Conservation (phyloP, 2,113 vertebrate species). For the Orycteropus afer region DNA sequence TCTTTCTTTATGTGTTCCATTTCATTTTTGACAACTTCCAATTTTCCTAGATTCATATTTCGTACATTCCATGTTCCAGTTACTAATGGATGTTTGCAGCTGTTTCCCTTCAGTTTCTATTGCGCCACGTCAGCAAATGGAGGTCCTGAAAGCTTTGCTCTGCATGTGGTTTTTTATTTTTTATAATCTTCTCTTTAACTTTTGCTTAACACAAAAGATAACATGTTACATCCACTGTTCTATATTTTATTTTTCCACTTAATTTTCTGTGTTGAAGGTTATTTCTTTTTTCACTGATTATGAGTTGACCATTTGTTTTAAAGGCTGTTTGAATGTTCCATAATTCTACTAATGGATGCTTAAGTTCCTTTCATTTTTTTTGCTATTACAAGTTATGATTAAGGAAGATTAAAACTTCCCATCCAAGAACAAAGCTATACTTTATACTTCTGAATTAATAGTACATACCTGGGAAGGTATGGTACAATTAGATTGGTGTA, state of each 20-base stretch:
- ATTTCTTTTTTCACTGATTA: background rate
- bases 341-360: background rate
- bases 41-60: too few relatives aligned
- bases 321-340: background rate
- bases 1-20: too few relatives aligned
- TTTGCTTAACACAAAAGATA: background rate
- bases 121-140: too few relatives aligned
- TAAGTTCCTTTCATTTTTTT: background rate
- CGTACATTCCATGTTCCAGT: too few relatives aligned
- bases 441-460: background rate
- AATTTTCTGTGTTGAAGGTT: background rate
- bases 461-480: background rate
- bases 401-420: constrained; percentile 22
- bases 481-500: background rate
- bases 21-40: too few relatives aligned
- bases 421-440: background rate
- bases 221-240: background rate
- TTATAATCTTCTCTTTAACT: background rate
- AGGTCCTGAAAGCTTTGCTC: too few relatives aligned
- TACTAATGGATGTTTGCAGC: too few relatives aligned
- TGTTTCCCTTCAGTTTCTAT: too few relatives aligned
- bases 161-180: too few relatives aligned
- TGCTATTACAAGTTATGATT: background rate
- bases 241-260: background rate
- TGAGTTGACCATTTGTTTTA: background rate